Conservation (phyloP, 2,113 vertebrate genomes). For the Callithrix jacchus region DNA sequence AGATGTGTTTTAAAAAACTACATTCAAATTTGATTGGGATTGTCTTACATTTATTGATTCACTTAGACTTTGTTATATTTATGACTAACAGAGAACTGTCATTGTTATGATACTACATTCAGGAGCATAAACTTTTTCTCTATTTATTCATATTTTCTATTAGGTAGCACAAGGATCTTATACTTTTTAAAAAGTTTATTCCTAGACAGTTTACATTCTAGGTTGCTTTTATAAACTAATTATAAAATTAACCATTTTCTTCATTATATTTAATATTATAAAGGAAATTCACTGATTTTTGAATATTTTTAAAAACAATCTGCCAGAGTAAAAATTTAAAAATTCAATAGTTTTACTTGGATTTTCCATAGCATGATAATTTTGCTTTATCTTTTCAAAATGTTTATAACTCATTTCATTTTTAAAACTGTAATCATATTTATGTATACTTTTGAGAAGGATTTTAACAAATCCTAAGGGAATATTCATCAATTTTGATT, state of each 20-base stretch:
- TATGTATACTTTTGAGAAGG: background rate
- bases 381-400: background rate
- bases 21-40: background rate
- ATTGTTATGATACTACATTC: background rate
- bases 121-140: background rate
- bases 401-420: background rate
- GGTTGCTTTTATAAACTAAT: background rate
- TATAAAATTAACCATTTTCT: background rate
- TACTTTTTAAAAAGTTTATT: background rate
- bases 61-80: background rate
- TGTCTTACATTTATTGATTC: background rate
- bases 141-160: background rate
- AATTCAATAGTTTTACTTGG: background rate
- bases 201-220: background rate
- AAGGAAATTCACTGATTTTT: background rate
- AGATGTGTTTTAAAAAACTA: background rate
- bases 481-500: background rate
- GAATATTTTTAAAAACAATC: background rate
- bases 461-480: background rate
- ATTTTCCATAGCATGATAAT: background rate
- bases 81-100: background rate
- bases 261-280: background rate
- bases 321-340: background rate
- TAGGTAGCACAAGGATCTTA: background rate
- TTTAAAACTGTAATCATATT: background rate